Conservation (phyloP, 1,140 invertebrate species). For the Calliopsis andreniformis region DNA sequence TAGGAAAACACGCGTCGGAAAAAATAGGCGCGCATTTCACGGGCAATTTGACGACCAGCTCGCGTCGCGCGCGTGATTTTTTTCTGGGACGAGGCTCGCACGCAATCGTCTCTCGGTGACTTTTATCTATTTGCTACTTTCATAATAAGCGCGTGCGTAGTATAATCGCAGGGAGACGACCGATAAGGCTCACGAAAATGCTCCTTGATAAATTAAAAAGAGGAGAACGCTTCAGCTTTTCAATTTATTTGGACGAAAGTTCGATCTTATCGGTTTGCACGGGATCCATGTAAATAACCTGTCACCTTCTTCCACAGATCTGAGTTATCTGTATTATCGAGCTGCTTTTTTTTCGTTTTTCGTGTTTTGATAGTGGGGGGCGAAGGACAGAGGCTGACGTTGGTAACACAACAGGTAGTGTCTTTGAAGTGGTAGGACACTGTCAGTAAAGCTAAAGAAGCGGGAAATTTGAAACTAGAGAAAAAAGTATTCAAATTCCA, state of each 20-base stretch:
- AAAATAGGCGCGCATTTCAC: constrained; percentile 18
- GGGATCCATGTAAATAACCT: constrained; percentile 16
- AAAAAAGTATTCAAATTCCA: too few species aligned
- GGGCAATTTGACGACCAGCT: constrained; percentile 10
- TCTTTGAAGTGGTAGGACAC: too few species aligned
- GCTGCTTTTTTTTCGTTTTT: neutral
- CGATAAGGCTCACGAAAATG: constrained; percentile 23
- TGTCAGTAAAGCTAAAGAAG: too few species aligned
- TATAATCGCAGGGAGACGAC: neutral
- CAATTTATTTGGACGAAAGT: neutral
- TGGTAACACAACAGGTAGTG: neutral
- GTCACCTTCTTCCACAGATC: neutral
- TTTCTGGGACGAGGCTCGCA: neutral
- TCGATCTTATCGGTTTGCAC: neutral
- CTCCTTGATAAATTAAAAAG: neutral
- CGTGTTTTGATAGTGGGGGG: too few species aligned
- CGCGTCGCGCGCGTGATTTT: neutral
- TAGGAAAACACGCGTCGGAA: constrained; percentile 3
- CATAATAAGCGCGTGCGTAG: constrained; percentile 14
- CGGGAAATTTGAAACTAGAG: too few species aligned
- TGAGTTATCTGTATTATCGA: neutral
- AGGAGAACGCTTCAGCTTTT: neutral
- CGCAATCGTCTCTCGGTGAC: constrained; percentile 13
- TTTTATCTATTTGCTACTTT: constrained; percentile 24
- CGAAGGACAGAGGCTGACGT: too few species aligned